Evolutionary conservation across 1,140 invertebrate genomes (phyloP), one percentile per base, ranked within the genome.

Genomic region (Diachasma alloeum): DNA sequence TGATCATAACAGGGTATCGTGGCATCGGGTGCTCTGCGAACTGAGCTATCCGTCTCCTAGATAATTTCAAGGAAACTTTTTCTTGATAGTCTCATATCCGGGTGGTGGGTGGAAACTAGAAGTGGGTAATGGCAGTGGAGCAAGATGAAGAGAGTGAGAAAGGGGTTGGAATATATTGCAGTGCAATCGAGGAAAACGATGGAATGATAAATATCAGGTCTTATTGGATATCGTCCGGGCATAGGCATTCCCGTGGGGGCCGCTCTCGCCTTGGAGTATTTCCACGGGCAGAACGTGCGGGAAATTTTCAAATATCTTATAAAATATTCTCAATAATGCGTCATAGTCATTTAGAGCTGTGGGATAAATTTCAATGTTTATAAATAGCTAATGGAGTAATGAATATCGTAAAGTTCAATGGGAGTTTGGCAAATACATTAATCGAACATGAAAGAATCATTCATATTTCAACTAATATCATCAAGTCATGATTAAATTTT

Each of bases 161-260:
- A 74, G 46, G 46, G 53, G 36, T 66, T 66, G 53, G 37, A 74
- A 74, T 39, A 74, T 74, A 74, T 63, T 74, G 53, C 36, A 36
- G 19, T 74, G n/a, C 13, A 74, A 74, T 74, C 56, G 53, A 68
- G 53, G 53, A 74, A 63, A 74, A 56, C 36, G 26, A 63, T 63
- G 53, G 36, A 74, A 74, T 74, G 72, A 74, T 74, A 74, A 74
- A 74, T 74, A 74, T 74, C 56, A 68, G n/a, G 72, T 44, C 53
- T 74, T 66, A 74, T 74, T 74, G 72, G 72, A 74, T 53, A 53
- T 53, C 48, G 48, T 74, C 46, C 31, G 42, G 24, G 6, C 36
- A 66, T 63, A 66, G 31, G 53, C 56, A 74, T 74, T 74, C 53
- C 72, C 72, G 17, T 44, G 37, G 44, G 15, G 56, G 31, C 48